A percentile compares a stretch with the other conserved stretches of the same genome.
phyloP scores from a whole-genome alignment of 2,888 invertebrate species.

The Epiperipatus broadwayi region DNA sequence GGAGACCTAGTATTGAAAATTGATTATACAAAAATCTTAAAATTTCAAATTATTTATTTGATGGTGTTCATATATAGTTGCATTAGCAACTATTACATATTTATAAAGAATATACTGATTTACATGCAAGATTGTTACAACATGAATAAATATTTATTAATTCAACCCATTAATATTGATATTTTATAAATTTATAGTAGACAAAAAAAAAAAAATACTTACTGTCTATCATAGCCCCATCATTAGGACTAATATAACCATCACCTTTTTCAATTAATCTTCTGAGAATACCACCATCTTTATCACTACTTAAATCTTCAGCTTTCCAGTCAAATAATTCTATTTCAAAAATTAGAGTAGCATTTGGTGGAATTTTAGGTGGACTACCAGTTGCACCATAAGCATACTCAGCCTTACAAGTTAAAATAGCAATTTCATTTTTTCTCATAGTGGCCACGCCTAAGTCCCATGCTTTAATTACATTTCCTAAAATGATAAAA shows the following conservation, averaged over 20 bases:
- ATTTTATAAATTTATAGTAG: slow-evolving; percentile 3
- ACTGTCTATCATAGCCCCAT: slow-evolving; percentile 66
- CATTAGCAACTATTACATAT: no score
- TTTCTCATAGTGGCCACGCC: slow-evolving; percentile 83
- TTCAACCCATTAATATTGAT: no score
- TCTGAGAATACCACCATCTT: slow-evolving; percentile 62
- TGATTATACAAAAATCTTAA: no score
- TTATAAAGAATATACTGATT: no score
- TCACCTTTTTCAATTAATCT: slow-evolving; percentile 48
- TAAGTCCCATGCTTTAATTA: slow-evolving; percentile 85
- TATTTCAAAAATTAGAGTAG: slow-evolving; percentile 59
- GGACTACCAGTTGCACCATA: slow-evolving; percentile 65
- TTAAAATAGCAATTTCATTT: slow-evolving; percentile 61
- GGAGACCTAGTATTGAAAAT: no score
- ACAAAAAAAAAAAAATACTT: slow-evolving; percentile 20
- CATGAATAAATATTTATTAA: no score
- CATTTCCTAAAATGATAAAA: slow-evolving; percentile 38
- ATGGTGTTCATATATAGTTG: no score
- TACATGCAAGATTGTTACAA: no score
- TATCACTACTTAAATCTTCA: slow-evolving; percentile 67
- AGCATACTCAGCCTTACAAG: slow-evolving; percentile 71
- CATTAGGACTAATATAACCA: slow-evolving; percentile 51
- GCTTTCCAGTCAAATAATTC: slow-evolving; percentile 69
- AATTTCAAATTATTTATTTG: no score
- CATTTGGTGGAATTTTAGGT: slow-evolving; percentile 67